Evolutionary conservation across 2,797 vertebrate genomes (phyloP), one percentile per base, ranked within the genome.

Genomic region (Aeoliscus strigatus): DNA sequence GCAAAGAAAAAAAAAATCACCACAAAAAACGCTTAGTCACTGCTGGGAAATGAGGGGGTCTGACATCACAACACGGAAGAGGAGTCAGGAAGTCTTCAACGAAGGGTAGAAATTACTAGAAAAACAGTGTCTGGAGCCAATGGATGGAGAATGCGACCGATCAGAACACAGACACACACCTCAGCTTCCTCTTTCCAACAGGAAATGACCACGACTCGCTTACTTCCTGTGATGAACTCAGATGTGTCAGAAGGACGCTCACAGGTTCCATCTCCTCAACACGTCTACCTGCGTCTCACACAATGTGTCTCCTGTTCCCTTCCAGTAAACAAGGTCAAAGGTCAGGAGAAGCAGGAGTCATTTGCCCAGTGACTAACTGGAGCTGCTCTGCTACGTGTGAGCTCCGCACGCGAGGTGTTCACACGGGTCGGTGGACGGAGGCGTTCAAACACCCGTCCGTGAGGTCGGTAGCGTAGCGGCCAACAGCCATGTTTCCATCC

Each of bases 181-280:
- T 33, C 18, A 1, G 79, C 76, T 81, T 78, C 81, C 68, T 33
- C 71, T 78, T 77, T 79, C 57, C 4, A 61, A 52, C 30, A 47
- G 72, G 76, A 82, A 84, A 28, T 64, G 52, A 61, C 16, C 32
- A 34, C 43, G 18, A 37, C 28, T 52, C 42, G 7, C n/a, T n/a
- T n/a, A 30, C 36, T 69, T 75, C 47, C 48, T 57, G 57, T 5
- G 15, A 55, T 46, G 9, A 18, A 67, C 25, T 58, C 7, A 62
- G 53, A 37, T 34, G 15, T 33, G 10, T 28, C 8, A 14, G 4
- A 29, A 14, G 16, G 2, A 24, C 17, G 15, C 15, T 17, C 9
- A 5, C 28, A 9, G 10, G 1, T 11, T 13, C n/a, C 8, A 23
- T 4, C 14, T 5, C 30, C 27, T 9, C 10, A 31, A 34, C 9